These are phyloP conservation scores for Mobula hypostoma DNA, from an alignment of 2,113 vertebrate genomes.

Conservation along the genomic window DNA sequence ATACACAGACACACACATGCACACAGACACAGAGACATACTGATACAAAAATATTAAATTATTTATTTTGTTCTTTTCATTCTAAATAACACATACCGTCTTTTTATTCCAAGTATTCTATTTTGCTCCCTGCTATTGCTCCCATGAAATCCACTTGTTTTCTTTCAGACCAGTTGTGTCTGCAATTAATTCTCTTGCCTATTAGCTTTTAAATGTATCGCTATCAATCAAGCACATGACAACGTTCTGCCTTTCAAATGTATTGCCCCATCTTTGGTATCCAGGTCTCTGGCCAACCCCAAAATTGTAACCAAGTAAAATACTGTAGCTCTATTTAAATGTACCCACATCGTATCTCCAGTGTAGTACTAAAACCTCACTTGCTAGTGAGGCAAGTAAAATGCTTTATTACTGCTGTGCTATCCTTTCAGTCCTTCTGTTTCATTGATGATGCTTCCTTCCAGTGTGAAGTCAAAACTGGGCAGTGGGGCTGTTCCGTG, in stretches of 20 bases:
- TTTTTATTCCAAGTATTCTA: too few species aligned
- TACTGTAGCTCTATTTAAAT: not conserved
- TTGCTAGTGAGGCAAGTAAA: not conserved
- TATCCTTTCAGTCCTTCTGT: not conserved
- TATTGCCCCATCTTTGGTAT: not conserved
- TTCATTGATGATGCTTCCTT: not conserved
- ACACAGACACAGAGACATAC: too few species aligned
- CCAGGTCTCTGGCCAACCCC: not conserved
- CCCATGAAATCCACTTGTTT: not conserved
- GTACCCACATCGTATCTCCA: not conserved
- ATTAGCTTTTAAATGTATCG: not conserved
- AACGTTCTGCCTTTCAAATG: not conserved
- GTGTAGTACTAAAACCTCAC: not conserved
- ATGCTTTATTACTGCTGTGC: not conserved
- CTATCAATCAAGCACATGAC: not conserved
- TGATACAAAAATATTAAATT: not conserved
- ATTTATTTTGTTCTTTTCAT: not conserved
- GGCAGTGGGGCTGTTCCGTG: too few species aligned
- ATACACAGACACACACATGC: too few species aligned
- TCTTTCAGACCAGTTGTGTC: not conserved
- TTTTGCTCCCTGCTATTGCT: not conserved
- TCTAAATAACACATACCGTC: too few species aligned
- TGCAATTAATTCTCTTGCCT: not conserved
- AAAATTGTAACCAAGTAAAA: not conserved
- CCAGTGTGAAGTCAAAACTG: not conserved